Conservation (phyloP, 2,888 invertebrate species). For the Phalera bucephala region DNA sequence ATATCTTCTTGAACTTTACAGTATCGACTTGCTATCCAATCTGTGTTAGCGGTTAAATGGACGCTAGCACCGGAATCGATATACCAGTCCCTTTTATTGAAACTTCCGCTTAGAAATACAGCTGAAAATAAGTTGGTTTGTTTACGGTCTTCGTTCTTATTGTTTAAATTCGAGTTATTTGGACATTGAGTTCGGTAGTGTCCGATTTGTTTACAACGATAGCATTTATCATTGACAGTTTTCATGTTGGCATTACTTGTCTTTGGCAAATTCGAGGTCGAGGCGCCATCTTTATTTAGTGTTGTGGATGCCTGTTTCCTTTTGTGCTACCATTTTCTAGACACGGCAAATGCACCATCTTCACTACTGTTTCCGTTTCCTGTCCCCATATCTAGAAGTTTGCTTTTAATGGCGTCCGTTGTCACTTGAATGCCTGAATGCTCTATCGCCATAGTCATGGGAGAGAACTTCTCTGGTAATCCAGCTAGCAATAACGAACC, state of each 20-base stretch:
- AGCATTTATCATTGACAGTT: slow-evolving; percentile 8
- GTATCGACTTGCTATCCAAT: slow-evolving; percentile 8
- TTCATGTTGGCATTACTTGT: background rate
- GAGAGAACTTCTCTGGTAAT: slow-evolving; percentile 13
- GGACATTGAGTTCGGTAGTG: slow-evolving; percentile 1
- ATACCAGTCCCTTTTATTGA: slow-evolving; percentile 21
- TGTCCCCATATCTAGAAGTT: slow-evolving; percentile 5
- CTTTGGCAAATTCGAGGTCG: background rate
- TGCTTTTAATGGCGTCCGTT: slow-evolving; percentile 11
- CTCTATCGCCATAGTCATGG: slow-evolving; percentile 21
- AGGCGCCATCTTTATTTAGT: slow-evolving; percentile 1
- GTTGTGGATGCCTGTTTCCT: background rate
- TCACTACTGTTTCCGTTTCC: slow-evolving; percentile 1
- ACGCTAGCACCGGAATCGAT: slow-evolving; percentile 22
- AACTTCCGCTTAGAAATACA: slow-evolving; percentile 19
- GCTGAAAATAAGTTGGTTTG: slow-evolving; percentile 19
- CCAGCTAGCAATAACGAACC: slow-evolving; percentile 15
- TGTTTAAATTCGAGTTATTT: background rate
- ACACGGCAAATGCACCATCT: slow-evolving; percentile 2
- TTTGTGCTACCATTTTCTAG: background rate
- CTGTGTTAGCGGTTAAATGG: slow-evolving; percentile 18
- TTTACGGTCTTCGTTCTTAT: background rate
- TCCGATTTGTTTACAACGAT: slow-evolving; percentile 16
- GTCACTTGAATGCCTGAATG: slow-evolving; percentile 14
- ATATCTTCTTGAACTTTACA: slow-evolving; percentile 4